Percentiles rank a stretch among this genome's conserved stretches.
Evolutionary conservation across 2,888 invertebrate species (phyloP).

Genomic region (Trichacis sp.): DNA sequence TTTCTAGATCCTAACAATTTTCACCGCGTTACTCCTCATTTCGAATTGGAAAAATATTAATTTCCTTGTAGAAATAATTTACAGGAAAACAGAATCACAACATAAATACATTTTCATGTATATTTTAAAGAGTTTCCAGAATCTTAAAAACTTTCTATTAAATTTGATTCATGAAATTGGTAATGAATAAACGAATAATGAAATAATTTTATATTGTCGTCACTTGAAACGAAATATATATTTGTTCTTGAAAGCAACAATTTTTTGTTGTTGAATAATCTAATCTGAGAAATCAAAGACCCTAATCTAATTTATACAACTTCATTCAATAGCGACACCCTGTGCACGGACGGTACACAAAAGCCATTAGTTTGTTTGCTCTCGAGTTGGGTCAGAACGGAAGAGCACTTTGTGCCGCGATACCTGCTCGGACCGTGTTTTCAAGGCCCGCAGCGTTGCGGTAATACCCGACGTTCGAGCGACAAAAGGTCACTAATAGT

Average conservation of each 20-base stretch:
- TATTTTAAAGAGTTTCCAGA: no score
- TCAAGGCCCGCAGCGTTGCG: conserved; percentile 13
- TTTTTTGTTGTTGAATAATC: background rate
- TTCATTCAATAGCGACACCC: background rate
- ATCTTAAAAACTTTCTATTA: no score
- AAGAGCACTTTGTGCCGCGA: conserved; percentile 22
- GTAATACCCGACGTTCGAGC: conserved; percentile 19
- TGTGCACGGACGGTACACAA: background rate
- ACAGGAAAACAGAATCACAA: no score
- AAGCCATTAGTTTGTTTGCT: background rate
- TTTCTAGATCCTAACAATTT: no score
- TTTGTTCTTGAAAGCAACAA: background rate
- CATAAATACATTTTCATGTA: no score
- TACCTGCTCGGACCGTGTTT: conserved; percentile 17
- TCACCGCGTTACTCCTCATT: no score
- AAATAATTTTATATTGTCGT: no score
- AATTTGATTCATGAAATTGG: no score
- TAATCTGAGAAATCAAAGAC: background rate
- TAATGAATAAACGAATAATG: no score
- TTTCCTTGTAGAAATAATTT: no score
- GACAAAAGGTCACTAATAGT: conserved; percentile 30
- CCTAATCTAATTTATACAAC: conserved; percentile 1
- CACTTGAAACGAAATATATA: background rate
- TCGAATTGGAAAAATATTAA: no score
- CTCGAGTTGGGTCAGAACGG: conserved; percentile 16